Evolutionary conservation across 2,888 invertebrate species (phyloP).

Genomic region (Agrotis puta): DNA sequence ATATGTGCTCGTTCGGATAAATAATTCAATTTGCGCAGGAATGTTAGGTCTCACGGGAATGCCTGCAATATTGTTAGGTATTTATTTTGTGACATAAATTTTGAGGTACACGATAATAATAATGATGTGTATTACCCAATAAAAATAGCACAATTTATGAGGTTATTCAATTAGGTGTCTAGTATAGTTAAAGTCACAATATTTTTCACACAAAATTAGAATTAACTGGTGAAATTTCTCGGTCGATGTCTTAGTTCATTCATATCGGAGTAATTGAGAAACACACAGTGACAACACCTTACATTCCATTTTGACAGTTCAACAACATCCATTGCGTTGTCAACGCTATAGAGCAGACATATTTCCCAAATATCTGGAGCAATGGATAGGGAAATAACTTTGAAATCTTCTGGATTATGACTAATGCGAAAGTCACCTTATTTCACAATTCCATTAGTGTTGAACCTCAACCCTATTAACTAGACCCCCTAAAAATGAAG

Average conservation of each 20-base stretch:
- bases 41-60: constrained; percentile 64
- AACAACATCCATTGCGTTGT: too few relatives aligned
- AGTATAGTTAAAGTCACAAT: neutral
- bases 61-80: constrained; percentile 52
- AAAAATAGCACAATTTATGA: neutral
- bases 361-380: too few relatives aligned
- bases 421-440: too few relatives aligned
- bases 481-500: constrained; percentile 23
- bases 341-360: too few relatives aligned
- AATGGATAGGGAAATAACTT: too few relatives aligned
- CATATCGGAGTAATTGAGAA: too few relatives aligned
- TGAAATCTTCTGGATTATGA: too few relatives aligned
- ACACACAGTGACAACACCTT: too few relatives aligned
- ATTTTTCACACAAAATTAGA: neutral
- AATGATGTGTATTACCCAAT: constrained; percentile 10
- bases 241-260: too few relatives aligned
- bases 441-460: neutral
- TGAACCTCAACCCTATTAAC: neutral
- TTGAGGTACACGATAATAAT: constrained; percentile 46
- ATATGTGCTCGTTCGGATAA: constrained; percentile 84
- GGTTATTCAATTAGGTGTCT: neutral
- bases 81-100: constrained; percentile 56
- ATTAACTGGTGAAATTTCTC: too few relatives aligned
- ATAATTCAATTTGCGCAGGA: constrained; percentile 82
- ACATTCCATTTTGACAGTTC: too few relatives aligned